Evolutionary conservation across 1,140 invertebrate species (phyloP).

Genomic region (Cydia amplana): DNA sequence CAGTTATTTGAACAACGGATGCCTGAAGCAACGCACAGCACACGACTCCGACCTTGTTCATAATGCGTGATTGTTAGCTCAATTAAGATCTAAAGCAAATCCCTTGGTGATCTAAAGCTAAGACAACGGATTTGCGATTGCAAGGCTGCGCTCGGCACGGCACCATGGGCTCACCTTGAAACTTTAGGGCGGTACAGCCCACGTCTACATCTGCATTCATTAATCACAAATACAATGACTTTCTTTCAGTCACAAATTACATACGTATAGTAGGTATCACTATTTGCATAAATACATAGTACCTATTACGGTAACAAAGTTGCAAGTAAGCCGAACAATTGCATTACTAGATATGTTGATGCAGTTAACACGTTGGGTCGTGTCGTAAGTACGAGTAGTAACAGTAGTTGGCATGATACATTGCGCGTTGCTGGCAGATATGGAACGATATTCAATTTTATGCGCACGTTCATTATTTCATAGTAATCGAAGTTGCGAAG

Average conservation of each 20-base stretch:
- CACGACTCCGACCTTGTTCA: conserved; percentile 53
- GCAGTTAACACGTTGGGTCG: conserved; percentile 6
- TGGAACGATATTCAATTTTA: conserved; percentile 28
- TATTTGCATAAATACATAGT: conserved; percentile 1
- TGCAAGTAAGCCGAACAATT: conserved; percentile 8
- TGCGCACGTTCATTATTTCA: conserved; percentile 9
- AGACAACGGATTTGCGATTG: conserved; percentile 48
- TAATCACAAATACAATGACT: conserved; percentile 4
- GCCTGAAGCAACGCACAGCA: conserved; percentile 49
- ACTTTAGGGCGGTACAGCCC: conserved; percentile 19
- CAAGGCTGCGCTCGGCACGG: conserved; percentile 50
- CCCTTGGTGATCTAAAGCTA: conserved; percentile 33
- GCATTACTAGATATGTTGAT: conserved; percentile 3
- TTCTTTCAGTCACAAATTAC: conserved; percentile 10
- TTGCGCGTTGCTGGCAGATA: conserved; percentile 18
- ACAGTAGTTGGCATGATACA: conserved; percentile 18
- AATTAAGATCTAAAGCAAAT: conserved; percentile 62
- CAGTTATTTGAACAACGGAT: conserved; percentile 40
- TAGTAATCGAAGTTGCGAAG: conserved; percentile 4
- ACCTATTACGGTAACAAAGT: background rate
- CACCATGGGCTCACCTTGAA: conserved; percentile 42
- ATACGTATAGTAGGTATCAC: background rate
- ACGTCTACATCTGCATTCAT: conserved; percentile 13
- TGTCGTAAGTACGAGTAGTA: conserved; percentile 18
- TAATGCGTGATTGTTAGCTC: conserved; percentile 68